Percentiles rank a stretch among this genome's conserved stretches.
phyloP scores from a whole-genome alignment of 1,140 invertebrate species.

The Helicoverpa armigera region DNA sequence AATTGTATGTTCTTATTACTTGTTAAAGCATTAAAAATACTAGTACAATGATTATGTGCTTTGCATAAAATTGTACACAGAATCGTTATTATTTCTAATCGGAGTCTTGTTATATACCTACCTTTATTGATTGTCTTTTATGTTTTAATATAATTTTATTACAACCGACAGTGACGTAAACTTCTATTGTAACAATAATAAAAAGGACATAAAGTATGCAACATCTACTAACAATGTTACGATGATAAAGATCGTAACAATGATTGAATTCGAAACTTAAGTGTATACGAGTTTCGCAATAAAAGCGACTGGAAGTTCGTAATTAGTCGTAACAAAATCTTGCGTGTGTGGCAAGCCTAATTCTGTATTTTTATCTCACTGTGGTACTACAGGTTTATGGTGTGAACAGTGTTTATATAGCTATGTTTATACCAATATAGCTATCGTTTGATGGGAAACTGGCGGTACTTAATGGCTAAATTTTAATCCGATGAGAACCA shows the following conservation, averaged over 20 bases:
- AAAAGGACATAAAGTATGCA: too few relatives aligned
- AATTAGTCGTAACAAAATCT: slow-evolving; percentile 17
- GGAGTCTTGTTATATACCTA: not conserved
- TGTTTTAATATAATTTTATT: too few relatives aligned
- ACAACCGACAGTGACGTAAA: too few relatives aligned
- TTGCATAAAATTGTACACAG: not conserved
- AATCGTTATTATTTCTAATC: not conserved
- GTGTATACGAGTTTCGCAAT: not conserved
- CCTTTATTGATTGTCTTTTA: too few relatives aligned
- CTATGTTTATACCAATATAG: slow-evolving; percentile 37
- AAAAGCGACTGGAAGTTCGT: not conserved
- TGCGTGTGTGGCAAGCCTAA: slow-evolving; percentile 25
- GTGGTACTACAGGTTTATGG: slow-evolving; percentile 42
- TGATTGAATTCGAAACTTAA: not conserved
- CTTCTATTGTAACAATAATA: too few relatives aligned
- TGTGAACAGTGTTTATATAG: slow-evolving; percentile 47
- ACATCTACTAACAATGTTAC: not conserved
- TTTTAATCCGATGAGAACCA: slow-evolving; percentile 40
- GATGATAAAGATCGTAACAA: not conserved
- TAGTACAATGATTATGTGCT: too few relatives aligned
- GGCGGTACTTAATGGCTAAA: slow-evolving; percentile 40
- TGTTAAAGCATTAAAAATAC: not conserved
- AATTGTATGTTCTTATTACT: slow-evolving; percentile 11
- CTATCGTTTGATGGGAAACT: slow-evolving; percentile 42
- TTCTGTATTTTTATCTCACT: slow-evolving; percentile 30